These are phyloP conservation scores for Strix uralensis DNA, from an alignment of 2,113 vertebrate genomes.

Conservation along the genomic window DNA sequence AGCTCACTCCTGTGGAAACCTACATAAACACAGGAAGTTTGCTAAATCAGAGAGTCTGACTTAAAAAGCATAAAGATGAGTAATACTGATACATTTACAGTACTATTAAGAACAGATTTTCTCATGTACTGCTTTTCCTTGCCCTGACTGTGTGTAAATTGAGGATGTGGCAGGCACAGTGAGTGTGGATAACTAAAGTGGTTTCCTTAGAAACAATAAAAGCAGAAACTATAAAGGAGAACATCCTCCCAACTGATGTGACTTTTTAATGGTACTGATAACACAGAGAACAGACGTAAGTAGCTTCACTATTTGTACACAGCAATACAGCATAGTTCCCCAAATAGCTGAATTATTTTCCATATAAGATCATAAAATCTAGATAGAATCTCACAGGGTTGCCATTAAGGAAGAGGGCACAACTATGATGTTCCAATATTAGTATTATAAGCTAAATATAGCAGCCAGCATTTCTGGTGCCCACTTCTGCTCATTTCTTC, in stretches of 20 bases:
- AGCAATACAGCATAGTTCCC: conserved; percentile 1
- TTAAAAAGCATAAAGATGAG: background rate
- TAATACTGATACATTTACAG: background rate
- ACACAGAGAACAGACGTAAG: conserved; percentile 49
- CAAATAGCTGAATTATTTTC: conserved; percentile 57
- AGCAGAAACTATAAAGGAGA: conserved; percentile 51
- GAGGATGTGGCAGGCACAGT: background rate
- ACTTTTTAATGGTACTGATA: conserved; percentile 55
- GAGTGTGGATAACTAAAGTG: conserved; percentile 18
- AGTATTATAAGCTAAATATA: conserved; percentile 56
- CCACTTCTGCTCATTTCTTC: conserved; percentile 29
- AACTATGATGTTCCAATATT: conserved; percentile 17
- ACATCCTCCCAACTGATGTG: conserved; percentile 17
- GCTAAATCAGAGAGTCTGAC: background rate
- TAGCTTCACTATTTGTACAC: conserved; percentile 40
- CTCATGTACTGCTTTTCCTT: background rate
- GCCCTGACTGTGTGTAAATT: background rate
- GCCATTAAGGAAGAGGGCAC: background rate
- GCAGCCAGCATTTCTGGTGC: background rate
- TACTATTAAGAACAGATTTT: background rate
- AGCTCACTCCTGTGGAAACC: background rate
- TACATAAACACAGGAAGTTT: background rate
- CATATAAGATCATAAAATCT: conserved; percentile 60
- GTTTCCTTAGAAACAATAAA: conserved; percentile 62
- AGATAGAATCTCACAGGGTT: conserved; percentile 32